phyloP scores from a whole-genome alignment of 2,113 vertebrate genomes.

The Cepphus grylle region DNA sequence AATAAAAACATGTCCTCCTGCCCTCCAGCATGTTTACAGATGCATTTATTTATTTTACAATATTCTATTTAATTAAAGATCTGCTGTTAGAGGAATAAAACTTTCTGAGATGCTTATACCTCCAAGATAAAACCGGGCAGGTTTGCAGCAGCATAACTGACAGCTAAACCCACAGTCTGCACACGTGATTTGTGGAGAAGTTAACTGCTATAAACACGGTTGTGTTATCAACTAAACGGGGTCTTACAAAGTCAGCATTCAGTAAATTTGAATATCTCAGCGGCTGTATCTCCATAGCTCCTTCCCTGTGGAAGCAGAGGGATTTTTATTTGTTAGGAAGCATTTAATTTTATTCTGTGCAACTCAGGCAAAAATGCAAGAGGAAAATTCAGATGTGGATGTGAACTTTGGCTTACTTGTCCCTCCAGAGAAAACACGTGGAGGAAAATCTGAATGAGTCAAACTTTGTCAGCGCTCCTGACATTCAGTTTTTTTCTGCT shows the following conservation, averaged over 20 bases:
- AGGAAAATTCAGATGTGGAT: not conserved
- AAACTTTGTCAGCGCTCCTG: not conserved
- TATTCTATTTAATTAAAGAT: constrained; percentile 57
- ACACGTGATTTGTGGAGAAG: not conserved
- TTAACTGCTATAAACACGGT: not conserved
- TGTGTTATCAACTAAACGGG: not conserved
- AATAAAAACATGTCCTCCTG: constrained; percentile 51
- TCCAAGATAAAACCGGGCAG: not conserved
- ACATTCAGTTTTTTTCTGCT: not conserved
- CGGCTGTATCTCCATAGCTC: not conserved
- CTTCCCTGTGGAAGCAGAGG: not conserved
- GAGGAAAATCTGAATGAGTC: not conserved
- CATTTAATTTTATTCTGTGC: not conserved
- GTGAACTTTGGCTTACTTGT: not conserved
- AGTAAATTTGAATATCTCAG: not conserved
- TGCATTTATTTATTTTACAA: constrained; percentile 52
- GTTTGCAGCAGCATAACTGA: not conserved
- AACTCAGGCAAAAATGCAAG: not conserved
- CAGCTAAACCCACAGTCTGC: not conserved
- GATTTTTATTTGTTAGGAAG: not conserved
- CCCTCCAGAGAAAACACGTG: not conserved
- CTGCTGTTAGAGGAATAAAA: constrained; percentile 35
- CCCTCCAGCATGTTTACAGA: constrained; percentile 47
- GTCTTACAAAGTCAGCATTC: not conserved
- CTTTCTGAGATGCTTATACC: not conserved